A percentile compares a stretch with the other conserved stretches of the same genome.
Evolutionary conservation across 1,140 invertebrate genomes (phyloP).

Genomic region (Chymomyza costata): DNA sequence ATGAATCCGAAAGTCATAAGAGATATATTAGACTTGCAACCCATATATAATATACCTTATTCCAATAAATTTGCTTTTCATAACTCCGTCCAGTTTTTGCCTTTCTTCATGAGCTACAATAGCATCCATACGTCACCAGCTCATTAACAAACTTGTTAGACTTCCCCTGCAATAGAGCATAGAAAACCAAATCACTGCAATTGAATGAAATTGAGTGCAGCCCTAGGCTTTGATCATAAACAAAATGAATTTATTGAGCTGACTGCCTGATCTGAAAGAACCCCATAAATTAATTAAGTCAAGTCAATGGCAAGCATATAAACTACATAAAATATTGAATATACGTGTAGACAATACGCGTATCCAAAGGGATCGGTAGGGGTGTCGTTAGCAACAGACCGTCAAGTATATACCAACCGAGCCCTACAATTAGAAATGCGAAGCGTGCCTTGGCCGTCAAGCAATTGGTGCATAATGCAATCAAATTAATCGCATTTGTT

Average conservation of each 20-base stretch:
- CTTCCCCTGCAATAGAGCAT: constrained; percentile 10
- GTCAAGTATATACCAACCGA: too few species aligned
- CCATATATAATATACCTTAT: too few species aligned
- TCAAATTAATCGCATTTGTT: constrained; percentile 29
- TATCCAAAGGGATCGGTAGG: background rate
- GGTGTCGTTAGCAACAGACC: background rate
- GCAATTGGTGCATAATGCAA: constrained; percentile 39
- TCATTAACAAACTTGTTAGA: too few species aligned
- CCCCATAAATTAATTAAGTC: constrained; percentile 62
- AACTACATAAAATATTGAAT: constrained; percentile 47
- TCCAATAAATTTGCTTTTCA: too few species aligned
- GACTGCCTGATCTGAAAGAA: too few species aligned
- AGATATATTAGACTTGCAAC: too few species aligned
- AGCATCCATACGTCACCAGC: too few species aligned
- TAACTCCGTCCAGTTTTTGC: too few species aligned
- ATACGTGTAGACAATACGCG: background rate
- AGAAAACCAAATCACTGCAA: constrained; percentile 31
- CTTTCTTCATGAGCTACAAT: too few species aligned
- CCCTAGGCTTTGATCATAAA: constrained; percentile 20
- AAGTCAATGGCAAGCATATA: constrained; percentile 20
- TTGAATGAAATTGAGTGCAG: constrained; percentile 13
- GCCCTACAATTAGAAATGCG: constrained; percentile 35
- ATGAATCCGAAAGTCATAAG: too few species aligned
- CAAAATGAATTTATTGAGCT: constrained; percentile 55
- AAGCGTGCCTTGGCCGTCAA: too few species aligned